Evolutionary conservation across 2,113 vertebrate genomes (phyloP).

Genomic region (Tachycineta bicolor): DNA sequence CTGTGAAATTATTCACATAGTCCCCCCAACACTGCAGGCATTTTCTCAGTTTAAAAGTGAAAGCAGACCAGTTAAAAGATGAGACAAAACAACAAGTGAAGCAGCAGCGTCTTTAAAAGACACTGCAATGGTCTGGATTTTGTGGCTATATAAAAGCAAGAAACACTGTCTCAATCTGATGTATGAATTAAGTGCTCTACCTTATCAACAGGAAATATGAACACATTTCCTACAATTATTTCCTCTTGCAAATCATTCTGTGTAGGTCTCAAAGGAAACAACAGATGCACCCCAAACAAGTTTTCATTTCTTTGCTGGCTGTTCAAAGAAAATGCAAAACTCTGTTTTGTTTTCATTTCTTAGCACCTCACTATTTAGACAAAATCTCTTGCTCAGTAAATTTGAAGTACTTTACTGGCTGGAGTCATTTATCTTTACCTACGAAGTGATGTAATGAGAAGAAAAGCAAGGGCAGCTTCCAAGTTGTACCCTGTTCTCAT

Average conservation of each 20-base stretch:
- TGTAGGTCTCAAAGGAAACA: conserved; percentile 37
- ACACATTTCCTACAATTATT: conserved; percentile 57
- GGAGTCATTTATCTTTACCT: not conserved
- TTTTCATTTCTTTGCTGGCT: not conserved
- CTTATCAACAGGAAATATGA: conserved; percentile 56
- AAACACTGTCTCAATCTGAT: not conserved
- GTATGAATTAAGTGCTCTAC: conserved; percentile 11
- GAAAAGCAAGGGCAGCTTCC: not conserved
- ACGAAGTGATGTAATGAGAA: not conserved
- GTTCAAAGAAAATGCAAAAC: not conserved
- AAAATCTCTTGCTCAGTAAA: not conserved
- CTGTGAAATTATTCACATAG: conserved; percentile 20
- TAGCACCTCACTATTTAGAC: not conserved
- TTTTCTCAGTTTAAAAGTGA: not conserved
- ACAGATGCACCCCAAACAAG: conserved; percentile 26
- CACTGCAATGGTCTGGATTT: not conserved
- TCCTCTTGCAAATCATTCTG: conserved; percentile 31
- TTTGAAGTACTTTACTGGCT: not conserved
- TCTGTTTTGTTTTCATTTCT: not conserved
- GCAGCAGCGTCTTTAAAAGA: not conserved
- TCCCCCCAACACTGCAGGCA: not conserved
- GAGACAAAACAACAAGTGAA: not conserved
- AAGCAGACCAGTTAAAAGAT: not conserved
- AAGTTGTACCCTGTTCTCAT: not conserved
- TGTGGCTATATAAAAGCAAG: not conserved